Percentiles rank a stretch among this genome's conserved stretches.
Evolutionary conservation across 1,140 invertebrate genomes (phyloP).

Genomic region (Sarcophaga peregrina): DNA sequence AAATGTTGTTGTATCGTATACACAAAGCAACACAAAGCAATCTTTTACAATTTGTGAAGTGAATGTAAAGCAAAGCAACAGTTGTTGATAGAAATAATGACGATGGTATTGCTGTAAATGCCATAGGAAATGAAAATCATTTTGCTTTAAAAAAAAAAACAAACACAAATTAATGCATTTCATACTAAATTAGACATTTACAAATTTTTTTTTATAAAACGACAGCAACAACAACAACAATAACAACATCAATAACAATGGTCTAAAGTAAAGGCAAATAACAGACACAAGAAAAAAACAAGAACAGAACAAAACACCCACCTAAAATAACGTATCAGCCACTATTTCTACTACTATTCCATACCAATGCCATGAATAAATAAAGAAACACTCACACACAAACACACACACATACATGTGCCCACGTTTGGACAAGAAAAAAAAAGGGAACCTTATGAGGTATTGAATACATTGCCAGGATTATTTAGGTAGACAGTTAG

Average conservation of each 20-base stretch:
- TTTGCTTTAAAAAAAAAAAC: neutral
- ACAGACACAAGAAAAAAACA: neutral
- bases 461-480: neutral
- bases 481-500: neutral
- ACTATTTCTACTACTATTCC: neutral
- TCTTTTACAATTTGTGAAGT: neutral
- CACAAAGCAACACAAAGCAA: neutral
- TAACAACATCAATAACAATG: neutral
- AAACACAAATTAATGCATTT: neutral
- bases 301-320: too few species aligned
- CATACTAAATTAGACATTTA: conserved; percentile 21
- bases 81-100: conserved; percentile 3
- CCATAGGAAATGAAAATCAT: neutral
- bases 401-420: neutral
- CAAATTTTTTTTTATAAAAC: neutral
- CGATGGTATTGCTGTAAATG: neutral
- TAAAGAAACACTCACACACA: neutral
- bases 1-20: neutral
- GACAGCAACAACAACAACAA: neutral
- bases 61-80: neutral
- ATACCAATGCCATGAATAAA: neutral
- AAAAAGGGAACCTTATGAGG: neutral
- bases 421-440: neutral
- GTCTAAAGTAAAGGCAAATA: conserved; percentile 1
- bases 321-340: neutral